A percentile compares a stretch with the other conserved stretches of the same genome.
These are phyloP conservation scores for Ciconia stormi DNA, from an alignment of 2,113 vertebrate species.

Conservation along the genomic window DNA sequence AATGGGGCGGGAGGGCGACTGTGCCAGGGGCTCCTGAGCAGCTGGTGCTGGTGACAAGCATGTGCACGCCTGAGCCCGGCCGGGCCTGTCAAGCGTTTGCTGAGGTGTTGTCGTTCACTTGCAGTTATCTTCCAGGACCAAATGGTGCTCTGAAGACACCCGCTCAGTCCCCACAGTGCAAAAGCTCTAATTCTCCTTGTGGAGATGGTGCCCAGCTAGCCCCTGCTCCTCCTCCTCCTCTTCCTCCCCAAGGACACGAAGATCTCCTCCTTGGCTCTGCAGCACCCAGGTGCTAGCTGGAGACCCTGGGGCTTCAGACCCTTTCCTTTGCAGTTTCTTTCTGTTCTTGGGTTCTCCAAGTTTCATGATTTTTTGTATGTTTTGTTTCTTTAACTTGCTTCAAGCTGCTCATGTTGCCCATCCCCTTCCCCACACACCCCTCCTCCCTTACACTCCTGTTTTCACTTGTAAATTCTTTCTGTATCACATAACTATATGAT, in stretches of 20 bases:
- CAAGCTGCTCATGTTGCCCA: constrained; percentile 93
- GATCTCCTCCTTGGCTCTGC: constrained; percentile 59
- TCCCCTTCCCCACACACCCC: constrained; percentile 70
- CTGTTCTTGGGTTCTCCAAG: constrained; percentile 92
- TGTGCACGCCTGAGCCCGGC: constrained; percentile 41
- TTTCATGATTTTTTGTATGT: constrained; percentile 92
- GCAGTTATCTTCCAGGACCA: constrained; percentile 60
- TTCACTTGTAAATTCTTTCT: constrained; percentile 84
- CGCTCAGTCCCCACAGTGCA: constrained; percentile 47
- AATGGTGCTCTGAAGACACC: constrained; percentile 50
- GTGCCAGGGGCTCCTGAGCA: constrained; percentile 46
- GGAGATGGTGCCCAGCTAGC: constrained; percentile 65
- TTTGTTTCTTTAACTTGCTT: constrained; percentile 93
- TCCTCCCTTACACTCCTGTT: constrained; percentile 85
- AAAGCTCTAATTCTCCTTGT: constrained; percentile 60
- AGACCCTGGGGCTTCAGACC: constrained; percentile 72
- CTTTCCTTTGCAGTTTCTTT: constrained; percentile 88
- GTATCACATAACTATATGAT: constrained; percentile 99
- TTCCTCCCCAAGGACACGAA: constrained; percentile 44
- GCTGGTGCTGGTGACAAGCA: constrained; percentile 41
- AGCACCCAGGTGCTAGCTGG: constrained; percentile 60
- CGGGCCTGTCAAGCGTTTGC: constrained; percentile 21
- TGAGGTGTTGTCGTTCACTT: constrained; percentile 59
- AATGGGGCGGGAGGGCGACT: not conserved
- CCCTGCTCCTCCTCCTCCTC: constrained; percentile 35